Percentiles rank a stretch among this genome's conserved stretches.
Conservation (phyloP, 2,888 invertebrate species). For the Tenthredo amoena region DNA sequence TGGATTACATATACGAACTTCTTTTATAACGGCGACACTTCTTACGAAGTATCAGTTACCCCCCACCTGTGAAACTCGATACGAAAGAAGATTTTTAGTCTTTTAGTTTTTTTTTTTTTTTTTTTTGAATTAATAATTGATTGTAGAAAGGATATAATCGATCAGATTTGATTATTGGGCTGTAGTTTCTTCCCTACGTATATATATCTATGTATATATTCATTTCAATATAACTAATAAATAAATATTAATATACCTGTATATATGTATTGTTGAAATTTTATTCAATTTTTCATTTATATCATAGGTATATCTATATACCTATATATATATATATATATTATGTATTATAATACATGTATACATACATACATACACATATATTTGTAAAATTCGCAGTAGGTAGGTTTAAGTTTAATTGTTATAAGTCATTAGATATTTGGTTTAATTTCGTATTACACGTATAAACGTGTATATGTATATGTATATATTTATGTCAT, state of each 20-base stretch:
- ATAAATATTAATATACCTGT: background rate
- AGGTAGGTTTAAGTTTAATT: too few species aligned
- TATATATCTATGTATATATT: background rate
- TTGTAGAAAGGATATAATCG: background rate
- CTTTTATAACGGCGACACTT: background rate
- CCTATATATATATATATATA: background rate
- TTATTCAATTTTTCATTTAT: too few species aligned
- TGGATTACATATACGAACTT: too few species aligned
- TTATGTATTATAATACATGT: background rate
- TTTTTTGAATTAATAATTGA: background rate
- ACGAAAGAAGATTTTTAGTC: background rate
- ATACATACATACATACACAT: background rate
- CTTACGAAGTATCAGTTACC: slow-evolving; percentile 9
- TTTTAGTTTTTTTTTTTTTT: background rate
- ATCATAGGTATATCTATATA: background rate
- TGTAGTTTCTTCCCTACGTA: background rate
- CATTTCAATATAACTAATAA: background rate
- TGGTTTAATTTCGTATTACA: too few species aligned
- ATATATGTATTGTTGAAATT: background rate
- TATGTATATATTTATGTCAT: background rate
- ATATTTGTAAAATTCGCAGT: background rate
- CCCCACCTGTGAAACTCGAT: background rate
- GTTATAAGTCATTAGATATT: too few species aligned
- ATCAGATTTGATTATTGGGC: too few species aligned
- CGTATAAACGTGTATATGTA: background rate